Conservation (phyloP, 2,888 invertebrate genomes). For the Mystacides longicornis region DNA sequence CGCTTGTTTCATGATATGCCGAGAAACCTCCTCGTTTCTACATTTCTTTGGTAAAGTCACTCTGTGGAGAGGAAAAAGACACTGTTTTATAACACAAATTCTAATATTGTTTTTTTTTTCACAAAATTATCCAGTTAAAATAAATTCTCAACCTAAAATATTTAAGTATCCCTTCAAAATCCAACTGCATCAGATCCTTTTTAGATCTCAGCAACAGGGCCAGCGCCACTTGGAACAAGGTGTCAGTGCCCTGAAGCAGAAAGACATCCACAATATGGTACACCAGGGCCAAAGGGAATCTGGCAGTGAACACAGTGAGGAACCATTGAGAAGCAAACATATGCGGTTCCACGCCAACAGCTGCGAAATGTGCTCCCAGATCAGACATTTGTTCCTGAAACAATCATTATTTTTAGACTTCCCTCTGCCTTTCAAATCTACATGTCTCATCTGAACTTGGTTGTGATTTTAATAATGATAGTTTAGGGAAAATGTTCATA, state of each 20-base stretch:
- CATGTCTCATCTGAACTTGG: too few relatives aligned
- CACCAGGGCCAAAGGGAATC: constrained; percentile 94
- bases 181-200: constrained; percentile 83
- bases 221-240: constrained; percentile 92
- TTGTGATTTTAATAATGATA: too few relatives aligned
- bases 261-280: constrained; percentile 97
- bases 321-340: constrained; percentile 99
- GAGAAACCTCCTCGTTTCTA: constrained; percentile 82
- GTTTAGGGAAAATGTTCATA: too few relatives aligned
- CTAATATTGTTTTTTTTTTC: not conserved
- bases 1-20: constrained; percentile 82
- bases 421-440: too few relatives aligned
- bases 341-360: constrained; percentile 86
- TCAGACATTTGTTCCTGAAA: constrained; percentile 76
- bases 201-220: constrained; percentile 87
- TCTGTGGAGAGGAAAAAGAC: constrained; percentile 33
- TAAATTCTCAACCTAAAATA: constrained; percentile 76
- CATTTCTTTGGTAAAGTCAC: constrained; percentile 96
- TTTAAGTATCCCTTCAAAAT: constrained; percentile 96
- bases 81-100: not conserved
- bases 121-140: not conserved
- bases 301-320: constrained; percentile 96
- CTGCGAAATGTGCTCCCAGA: constrained; percentile 72
- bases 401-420: too few relatives aligned
- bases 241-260: constrained; percentile 88